Evolutionary conservation across 2,113 vertebrate species (phyloP), one percentile per base, ranked within the genome.

Genomic region (Oceanites oceanicus): DNA sequence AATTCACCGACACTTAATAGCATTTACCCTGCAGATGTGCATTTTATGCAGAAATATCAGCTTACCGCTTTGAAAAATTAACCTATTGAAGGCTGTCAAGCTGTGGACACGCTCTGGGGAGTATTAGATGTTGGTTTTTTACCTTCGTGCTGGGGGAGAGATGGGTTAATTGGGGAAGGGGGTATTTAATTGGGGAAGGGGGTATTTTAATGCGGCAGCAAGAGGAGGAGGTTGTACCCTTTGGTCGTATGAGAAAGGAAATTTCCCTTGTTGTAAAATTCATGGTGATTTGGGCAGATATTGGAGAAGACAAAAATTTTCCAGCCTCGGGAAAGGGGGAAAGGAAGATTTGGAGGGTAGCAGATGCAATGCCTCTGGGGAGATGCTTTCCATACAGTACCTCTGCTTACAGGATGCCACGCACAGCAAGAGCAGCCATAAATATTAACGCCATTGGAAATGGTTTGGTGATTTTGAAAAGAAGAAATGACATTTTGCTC

Each of bases 21-120:
- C 97, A 58, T 95, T 98, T 94, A 96, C 94, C 79, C 96, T 86
- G 96, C 98, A 98, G 97, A 98, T 98, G 98, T 98, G 97, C 78
- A 40, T 96, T 98, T 97, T 94, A 85, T 94, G 97, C 96, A 95
- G 97, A 96, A 98, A 98, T 98, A 98, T 98, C 98, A 98, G 94
- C 94, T 98, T 98, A 98, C 98, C 38, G 21, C 97, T 98, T 96
- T 97, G 98, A 98, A 98, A 98, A 98, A 96, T 96, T 67, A 96
- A 94, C 97, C 95, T 97, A 89, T 91, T 91, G 97, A 97, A 97
- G 97, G 96, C 97, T 98, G 97, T 71, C 94, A 93, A 78, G 96
- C 55, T 59, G 14, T 91, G 96, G 97, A 11, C 67, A 68, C 4
- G 56, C 97, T 97, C 79, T 11, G 81, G 97, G 97, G 97, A 97